Conservation (phyloP, 2,797 vertebrate species). For the Apodemus agrarius region DNA sequence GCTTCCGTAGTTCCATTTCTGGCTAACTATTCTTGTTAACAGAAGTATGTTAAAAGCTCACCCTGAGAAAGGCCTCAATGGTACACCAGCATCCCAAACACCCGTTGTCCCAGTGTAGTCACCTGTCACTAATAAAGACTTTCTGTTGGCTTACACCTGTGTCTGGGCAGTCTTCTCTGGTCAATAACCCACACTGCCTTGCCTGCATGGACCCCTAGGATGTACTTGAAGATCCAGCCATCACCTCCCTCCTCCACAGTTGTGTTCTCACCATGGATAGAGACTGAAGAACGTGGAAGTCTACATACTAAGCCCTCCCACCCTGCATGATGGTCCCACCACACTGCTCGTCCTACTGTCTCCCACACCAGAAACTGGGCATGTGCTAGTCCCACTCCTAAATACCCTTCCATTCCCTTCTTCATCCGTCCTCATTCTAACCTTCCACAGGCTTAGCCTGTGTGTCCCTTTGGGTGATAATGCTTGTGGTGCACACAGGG, state of each 20-base stretch:
- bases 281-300: background rate
- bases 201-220: background rate
- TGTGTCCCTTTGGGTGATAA: background rate
- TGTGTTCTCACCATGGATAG: background rate
- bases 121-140: background rate
- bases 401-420: background rate
- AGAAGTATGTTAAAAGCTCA: background rate
- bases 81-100: background rate
- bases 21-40: background rate
- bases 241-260: rapidly evolving
- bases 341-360: rapidly evolving
- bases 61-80: background rate
- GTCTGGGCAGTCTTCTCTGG: background rate
- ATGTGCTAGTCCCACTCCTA: background rate
- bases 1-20: background rate
- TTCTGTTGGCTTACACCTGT: background rate
- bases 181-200: background rate
- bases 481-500: background rate
- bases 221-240: background rate
- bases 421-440: background rate
- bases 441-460: background rate
- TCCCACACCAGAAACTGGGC: background rate
- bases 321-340: no score
- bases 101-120: background rate
- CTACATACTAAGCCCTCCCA: background rate